phyloP scores from a whole-genome alignment of 2,113 vertebrate species.

The Plestiodon gilberti region DNA sequence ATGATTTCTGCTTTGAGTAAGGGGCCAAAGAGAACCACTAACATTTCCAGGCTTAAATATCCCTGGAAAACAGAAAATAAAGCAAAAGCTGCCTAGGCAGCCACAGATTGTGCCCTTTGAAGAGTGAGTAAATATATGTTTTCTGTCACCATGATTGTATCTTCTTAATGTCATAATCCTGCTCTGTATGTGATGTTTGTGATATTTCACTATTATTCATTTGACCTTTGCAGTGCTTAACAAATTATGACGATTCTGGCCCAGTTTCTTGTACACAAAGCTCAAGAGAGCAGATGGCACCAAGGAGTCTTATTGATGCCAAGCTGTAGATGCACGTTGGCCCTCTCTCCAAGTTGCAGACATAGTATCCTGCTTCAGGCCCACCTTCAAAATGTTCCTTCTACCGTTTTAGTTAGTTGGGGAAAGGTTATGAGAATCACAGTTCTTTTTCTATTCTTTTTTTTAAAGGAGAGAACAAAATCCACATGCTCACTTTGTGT shows the following conservation, averaged over 20 bases:
- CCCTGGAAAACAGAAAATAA: background rate
- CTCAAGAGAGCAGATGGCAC: slow-evolving; percentile 5
- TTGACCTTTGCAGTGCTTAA: slow-evolving; percentile 17
- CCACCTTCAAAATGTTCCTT: background rate
- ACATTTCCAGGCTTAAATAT: background rate
- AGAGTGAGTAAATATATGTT: slow-evolving; percentile 24
- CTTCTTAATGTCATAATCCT: slow-evolving; percentile 16
- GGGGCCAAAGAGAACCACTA: background rate
- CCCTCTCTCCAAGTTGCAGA: background rate
- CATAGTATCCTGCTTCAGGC: background rate
- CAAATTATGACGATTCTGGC: slow-evolving; percentile 13
- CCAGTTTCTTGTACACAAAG: slow-evolving; percentile 10
- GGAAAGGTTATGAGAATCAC: no score
- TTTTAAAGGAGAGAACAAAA: background rate
- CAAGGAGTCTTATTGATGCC: background rate
- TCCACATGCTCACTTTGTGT: background rate
- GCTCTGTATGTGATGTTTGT: slow-evolving; percentile 6
- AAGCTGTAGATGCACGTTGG: background rate
- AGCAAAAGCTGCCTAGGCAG: background rate
- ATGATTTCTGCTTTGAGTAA: background rate
- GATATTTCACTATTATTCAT: slow-evolving; percentile 30
- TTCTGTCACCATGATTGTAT: slow-evolving; percentile 28
- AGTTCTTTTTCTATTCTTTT: no score
- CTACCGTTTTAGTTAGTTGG: background rate
- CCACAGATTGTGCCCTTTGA: slow-evolving; percentile 23